These are phyloP conservation scores for Cantharis lateralis DNA, from an alignment of 2,888 invertebrate genomes.

Conservation along the genomic window DNA sequence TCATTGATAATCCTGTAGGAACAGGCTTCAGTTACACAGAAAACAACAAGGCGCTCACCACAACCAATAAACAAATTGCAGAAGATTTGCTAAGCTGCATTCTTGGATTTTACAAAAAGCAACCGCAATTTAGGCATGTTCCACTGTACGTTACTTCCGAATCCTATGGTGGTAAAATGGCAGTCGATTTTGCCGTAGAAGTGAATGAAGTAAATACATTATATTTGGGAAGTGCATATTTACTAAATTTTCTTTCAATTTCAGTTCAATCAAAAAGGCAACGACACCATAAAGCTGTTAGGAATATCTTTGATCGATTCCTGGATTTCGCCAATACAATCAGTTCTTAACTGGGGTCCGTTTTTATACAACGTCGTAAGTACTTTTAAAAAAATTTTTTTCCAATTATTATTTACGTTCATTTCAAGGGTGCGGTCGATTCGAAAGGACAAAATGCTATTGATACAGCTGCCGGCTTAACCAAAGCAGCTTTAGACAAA, in stretches of 20 bases:
- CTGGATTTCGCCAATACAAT: constrained; percentile 88
- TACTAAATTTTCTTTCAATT: neutral
- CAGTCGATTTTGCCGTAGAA: constrained; percentile 19
- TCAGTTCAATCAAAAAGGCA: constrained; percentile 35
- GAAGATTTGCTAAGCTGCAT: constrained; percentile 61
- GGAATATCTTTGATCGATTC: constrained; percentile 87
- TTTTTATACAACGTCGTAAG: constrained; percentile 72
- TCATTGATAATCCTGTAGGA: constrained; percentile 88
- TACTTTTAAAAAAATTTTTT: neutral
- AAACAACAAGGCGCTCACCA: constrained; percentile 56
- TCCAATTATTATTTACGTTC: neutral
- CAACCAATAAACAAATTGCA: constrained; percentile 64
- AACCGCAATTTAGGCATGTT: constrained; percentile 59
- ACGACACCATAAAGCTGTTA: constrained; percentile 65
- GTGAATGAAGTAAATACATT: constrained; percentile 33
- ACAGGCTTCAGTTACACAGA: constrained; percentile 83
- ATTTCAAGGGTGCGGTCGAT: constrained; percentile 67
- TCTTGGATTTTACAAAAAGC: constrained; percentile 56
- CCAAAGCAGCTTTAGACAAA: constrained; percentile 62
- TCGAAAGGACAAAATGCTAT: constrained; percentile 66
- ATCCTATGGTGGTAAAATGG: constrained; percentile 72
- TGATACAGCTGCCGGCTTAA: constrained; percentile 60
- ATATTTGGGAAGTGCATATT: neutral
- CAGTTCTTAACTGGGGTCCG: constrained; percentile 82
- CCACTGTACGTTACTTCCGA: constrained; percentile 67